Evolutionary conservation across 1,140 invertebrate genomes (phyloP).

Genomic region (Aethina tumida): DNA sequence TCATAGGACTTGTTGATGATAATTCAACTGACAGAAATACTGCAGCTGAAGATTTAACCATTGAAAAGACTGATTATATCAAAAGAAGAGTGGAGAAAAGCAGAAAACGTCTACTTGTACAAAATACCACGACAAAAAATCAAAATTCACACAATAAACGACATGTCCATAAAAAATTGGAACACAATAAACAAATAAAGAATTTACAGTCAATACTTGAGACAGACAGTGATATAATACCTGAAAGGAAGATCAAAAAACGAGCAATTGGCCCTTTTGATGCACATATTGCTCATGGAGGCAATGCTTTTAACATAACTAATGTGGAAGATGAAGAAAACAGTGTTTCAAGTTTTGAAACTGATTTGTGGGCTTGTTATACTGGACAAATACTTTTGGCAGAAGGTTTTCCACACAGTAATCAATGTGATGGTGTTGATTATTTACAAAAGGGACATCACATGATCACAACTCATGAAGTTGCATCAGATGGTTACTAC

Average conservation of each 20-base stretch:
- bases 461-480: slow-evolving; percentile 57
- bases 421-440: slow-evolving; percentile 52
- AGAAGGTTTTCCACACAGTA: slow-evolving; percentile 54
- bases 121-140: slow-evolving; percentile 5
- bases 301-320: slow-evolving; percentile 52
- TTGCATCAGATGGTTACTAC: slow-evolving; percentile 65
- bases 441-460: slow-evolving; percentile 53
- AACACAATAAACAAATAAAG: slow-evolving; percentile 9
- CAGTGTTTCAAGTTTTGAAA: slow-evolving; percentile 69
- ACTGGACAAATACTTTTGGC: slow-evolving; percentile 58
- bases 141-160: slow-evolving; percentile 16
- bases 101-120: slow-evolving; percentile 5
- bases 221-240: slow-evolving; percentile 3
- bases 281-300: slow-evolving; percentile 62
- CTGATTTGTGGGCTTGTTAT: slow-evolving; percentile 60
- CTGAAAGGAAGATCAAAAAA: slow-evolving; percentile 31
- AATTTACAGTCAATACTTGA: slow-evolving; percentile 2
- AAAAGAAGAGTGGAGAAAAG: slow-evolving; percentile 18
- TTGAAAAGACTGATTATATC: slow-evolving; percentile 20
- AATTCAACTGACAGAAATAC: slow-evolving; percentile 25
- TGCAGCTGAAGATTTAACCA: slow-evolving; percentile 19
- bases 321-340: slow-evolving; percentile 39
- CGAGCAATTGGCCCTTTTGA: slow-evolving; percentile 45
- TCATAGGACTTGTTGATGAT: slow-evolving; percentile 34
- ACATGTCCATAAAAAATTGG: slow-evolving; percentile 9